phyloP scores from a whole-genome alignment of 53 echinoderm and acorn worm genomes.

The Echinometra lucunter region DNA sequence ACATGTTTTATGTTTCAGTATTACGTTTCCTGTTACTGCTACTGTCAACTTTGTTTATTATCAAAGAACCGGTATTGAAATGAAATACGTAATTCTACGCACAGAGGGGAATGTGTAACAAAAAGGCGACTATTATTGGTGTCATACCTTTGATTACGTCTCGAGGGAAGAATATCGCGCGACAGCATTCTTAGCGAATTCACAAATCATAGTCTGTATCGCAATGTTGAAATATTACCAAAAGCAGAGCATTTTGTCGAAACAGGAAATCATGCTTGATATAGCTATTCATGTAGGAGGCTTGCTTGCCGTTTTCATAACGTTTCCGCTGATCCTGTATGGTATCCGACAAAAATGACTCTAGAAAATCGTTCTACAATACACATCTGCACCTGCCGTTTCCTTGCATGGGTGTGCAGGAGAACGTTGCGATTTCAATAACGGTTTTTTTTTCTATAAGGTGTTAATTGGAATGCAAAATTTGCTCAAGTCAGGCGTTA shows the following conservation, averaged over 20 bases:
- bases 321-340: neutral
- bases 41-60: too few species aligned
- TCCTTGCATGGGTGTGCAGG: too few species aligned
- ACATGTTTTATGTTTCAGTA: neutral
- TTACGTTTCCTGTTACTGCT: neutral
- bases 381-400: neutral
- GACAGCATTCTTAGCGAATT: too few species aligned
- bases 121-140: neutral
- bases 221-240: neutral
- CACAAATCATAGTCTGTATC: too few species aligned
- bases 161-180: too few species aligned
- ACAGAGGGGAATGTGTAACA: neutral
- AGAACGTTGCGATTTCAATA: neutral
- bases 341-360: constrained; percentile 8
- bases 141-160: too few species aligned
- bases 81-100: neutral
- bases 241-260: neutral
- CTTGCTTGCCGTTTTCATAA: neutral
- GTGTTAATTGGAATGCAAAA: neutral
- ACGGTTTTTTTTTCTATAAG: neutral
- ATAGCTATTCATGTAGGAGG: neutral
- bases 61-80: too few species aligned
- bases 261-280: neutral
- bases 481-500: neutral
- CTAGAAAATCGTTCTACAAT: neutral